Percentiles rank a stretch among this genome's conserved stretches.
Evolutionary conservation across 1,140 invertebrate genomes (phyloP).

Genomic region (Stenopsyche tienmushanensis): DNA sequence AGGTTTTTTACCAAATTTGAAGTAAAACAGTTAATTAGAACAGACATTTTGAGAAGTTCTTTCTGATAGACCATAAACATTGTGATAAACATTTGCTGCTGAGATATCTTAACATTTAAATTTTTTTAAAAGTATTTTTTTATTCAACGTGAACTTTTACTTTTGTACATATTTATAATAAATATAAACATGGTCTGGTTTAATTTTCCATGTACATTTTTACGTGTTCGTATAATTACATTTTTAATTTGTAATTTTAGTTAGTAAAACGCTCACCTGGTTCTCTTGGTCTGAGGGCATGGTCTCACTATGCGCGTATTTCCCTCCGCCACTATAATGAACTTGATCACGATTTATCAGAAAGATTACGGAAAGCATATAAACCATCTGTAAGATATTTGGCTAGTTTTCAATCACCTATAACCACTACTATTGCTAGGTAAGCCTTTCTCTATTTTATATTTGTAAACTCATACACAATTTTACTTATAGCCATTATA

Average conservation of each 20-base stretch:
- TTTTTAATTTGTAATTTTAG: constrained; percentile 49
- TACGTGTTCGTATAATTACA: background rate
- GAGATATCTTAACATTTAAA: too few species aligned
- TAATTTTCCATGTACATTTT: too few species aligned
- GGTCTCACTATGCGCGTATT: constrained; percentile 86
- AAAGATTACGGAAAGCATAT: constrained; percentile 87
- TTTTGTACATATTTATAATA: too few species aligned
- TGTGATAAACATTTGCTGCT: too few species aligned
- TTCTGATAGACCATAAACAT: too few species aligned
- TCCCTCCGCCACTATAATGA: constrained; percentile 97
- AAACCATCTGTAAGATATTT: constrained; percentile 88
- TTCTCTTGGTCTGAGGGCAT: constrained; percentile 78
- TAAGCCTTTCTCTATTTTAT: constrained; percentile 45
- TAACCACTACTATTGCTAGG: constrained; percentile 72
- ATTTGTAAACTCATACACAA: too few species aligned
- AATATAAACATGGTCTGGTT: background rate
- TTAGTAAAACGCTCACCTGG: constrained; percentile 88
- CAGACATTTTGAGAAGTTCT: too few species aligned
- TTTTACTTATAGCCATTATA: too few species aligned
- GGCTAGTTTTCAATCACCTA: constrained; percentile 81
- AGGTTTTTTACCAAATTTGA: too few species aligned
- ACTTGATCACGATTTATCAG: constrained; percentile 92
- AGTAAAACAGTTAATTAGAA: too few species aligned
- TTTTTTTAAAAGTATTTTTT: too few species aligned
- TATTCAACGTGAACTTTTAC: too few species aligned